phyloP scores from a whole-genome alignment of 2,113 vertebrate genomes.

The Motacilla alba region DNA sequence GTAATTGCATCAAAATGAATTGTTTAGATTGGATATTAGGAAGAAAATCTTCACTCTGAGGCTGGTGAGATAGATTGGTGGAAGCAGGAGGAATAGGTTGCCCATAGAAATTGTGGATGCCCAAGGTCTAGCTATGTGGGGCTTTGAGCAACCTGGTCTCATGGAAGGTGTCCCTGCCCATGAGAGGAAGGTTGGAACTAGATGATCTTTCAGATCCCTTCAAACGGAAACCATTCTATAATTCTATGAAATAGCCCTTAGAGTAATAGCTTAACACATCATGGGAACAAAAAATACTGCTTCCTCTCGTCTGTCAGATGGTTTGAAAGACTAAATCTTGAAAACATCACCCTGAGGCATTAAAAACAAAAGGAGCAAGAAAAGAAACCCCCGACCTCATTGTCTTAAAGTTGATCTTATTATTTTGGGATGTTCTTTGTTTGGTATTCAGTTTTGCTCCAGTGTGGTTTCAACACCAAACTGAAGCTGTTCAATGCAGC shows the following conservation, averaged over 20 bases:
- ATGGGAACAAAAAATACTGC: background rate
- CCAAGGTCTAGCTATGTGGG: background rate
- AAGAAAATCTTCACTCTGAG: background rate
- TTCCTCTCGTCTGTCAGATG: background rate
- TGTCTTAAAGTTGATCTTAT: background rate
- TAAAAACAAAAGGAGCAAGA: background rate
- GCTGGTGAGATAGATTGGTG: background rate
- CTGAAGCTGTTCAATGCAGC: background rate
- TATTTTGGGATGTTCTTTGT: background rate
- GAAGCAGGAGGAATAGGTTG: background rate
- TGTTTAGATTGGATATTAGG: background rate
- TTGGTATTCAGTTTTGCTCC: background rate
- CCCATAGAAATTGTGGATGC: background rate
- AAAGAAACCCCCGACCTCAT: background rate
- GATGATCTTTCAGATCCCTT: background rate
- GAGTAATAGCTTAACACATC: background rate
- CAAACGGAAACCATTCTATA: background rate
- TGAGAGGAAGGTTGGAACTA: background rate
- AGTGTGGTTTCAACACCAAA: background rate
- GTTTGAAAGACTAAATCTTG: background rate
- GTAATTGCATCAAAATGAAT: background rate
- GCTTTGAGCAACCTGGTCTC: background rate
- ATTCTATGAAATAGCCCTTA: background rate
- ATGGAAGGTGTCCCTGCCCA: background rate
- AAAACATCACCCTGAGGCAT: background rate